Evolutionary conservation across 2,888 invertebrate genomes (phyloP).

Genomic region (Harpalus rubripes): DNA sequence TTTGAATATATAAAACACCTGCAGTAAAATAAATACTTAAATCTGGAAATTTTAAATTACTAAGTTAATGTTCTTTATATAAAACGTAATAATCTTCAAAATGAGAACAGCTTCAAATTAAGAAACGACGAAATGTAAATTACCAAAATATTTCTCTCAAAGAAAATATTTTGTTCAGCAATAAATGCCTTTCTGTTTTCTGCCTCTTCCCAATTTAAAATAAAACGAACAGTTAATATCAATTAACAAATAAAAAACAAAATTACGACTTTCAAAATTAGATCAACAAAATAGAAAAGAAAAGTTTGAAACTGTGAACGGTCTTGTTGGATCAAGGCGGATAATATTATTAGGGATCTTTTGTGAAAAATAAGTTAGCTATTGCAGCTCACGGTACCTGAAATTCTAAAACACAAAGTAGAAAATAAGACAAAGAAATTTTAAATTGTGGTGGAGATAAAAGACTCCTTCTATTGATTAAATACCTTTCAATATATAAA

Average conservation of each 20-base stretch:
- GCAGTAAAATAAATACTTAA: background rate
- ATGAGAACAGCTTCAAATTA: background rate
- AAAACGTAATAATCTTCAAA: background rate
- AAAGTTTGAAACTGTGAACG: background rate
- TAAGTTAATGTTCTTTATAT: background rate
- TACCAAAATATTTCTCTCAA: background rate
- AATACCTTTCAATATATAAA: constrained; percentile 24
- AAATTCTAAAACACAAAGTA: background rate
- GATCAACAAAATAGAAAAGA: background rate
- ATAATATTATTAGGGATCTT: constrained; percentile 1
- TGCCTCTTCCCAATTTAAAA: background rate
- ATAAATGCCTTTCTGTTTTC: background rate
- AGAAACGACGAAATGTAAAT: background rate
- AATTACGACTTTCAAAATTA: background rate
- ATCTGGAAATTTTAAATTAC: background rate
- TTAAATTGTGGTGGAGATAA: constrained; percentile 18
- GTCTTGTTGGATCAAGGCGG: background rate
- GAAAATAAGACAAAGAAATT: constrained; percentile 9
- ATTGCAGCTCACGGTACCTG: background rate
- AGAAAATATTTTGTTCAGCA: background rate
- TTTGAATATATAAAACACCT: too few species aligned
- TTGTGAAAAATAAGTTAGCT: constrained; percentile 14
- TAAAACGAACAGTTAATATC: background rate
- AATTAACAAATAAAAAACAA: background rate
- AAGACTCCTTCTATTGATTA: constrained; percentile 26